Evolutionary conservation across 2,797 vertebrate species (phyloP).

Genomic region (Brachymystax lenok): DNA sequence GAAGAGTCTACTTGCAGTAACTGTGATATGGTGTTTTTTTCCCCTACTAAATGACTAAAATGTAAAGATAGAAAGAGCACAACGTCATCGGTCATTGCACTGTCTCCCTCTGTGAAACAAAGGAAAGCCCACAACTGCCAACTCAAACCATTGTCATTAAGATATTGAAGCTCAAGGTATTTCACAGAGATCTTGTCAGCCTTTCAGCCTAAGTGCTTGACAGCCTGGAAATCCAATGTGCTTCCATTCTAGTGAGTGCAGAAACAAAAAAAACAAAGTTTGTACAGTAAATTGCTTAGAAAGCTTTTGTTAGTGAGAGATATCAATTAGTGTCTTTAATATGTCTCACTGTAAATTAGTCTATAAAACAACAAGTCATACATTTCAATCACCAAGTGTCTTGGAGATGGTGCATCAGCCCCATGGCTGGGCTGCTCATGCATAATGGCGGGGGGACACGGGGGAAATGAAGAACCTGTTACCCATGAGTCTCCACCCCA

Average conservation of each 20-base stretch:
- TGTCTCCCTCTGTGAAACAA: constrained; percentile 42
- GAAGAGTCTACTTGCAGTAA: too few relatives aligned
- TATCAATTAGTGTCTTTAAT: constrained; percentile 32
- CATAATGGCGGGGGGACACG: constrained; percentile 70
- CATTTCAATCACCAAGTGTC: constrained; percentile 75
- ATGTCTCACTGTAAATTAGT: constrained; percentile 41
- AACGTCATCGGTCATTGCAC: neutral
- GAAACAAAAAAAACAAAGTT: neutral
- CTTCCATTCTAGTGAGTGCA: neutral
- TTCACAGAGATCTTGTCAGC: too few relatives aligned
- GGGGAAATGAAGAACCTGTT: constrained; percentile 66
- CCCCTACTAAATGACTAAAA: too few relatives aligned
- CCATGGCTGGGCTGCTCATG: constrained; percentile 73
- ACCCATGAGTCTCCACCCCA: constrained; percentile 86
- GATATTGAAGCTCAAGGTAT: too few relatives aligned
- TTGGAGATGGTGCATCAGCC: constrained; percentile 61
- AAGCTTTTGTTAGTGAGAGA: constrained; percentile 61
- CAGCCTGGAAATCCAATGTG: too few relatives aligned
- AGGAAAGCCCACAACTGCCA: constrained; percentile 14
- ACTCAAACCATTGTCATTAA: neutral
- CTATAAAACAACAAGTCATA: constrained; percentile 58
- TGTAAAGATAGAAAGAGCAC: too few relatives aligned
- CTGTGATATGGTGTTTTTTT: too few relatives aligned
- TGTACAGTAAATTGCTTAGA: constrained; percentile 43
- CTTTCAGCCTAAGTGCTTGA: too few relatives aligned